phyloP scores from a whole-genome alignment of 2,888 invertebrate species.

The Bellardia pandia region DNA sequence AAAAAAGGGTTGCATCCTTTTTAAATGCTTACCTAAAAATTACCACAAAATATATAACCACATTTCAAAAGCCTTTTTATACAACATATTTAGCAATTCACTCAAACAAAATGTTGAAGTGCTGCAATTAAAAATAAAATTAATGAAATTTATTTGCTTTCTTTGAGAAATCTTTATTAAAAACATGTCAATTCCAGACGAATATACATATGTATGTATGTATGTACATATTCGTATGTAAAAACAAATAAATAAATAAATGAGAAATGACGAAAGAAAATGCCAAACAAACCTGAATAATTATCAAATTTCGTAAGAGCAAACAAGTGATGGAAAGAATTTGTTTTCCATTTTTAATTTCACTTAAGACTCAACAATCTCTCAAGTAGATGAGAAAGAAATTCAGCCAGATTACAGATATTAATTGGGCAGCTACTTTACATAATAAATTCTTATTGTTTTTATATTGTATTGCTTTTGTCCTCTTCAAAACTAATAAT shows the following conservation, averaged over 20 bases:
- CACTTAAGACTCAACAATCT: conserved; percentile 17
- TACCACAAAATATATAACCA: neutral
- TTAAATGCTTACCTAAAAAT: no score
- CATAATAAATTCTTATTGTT: conserved; percentile 12
- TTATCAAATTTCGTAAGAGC: conserved; percentile 12
- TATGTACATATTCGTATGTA: no score
- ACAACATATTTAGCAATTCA: no score
- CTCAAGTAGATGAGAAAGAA: conserved; percentile 8
- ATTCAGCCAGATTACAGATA: neutral
- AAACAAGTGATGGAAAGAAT: neutral
- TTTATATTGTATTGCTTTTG: neutral
- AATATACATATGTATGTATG: neutral
- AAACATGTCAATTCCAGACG: neutral
- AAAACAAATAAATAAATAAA: neutral
- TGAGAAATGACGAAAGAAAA: conserved; percentile 7
- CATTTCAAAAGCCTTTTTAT: neutral
- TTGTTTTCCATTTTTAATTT: conserved; percentile 31
- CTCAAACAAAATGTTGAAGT: neutral
- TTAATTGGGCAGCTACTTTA: conserved; percentile 22
- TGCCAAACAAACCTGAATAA: neutral
- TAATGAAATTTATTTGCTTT: neutral
- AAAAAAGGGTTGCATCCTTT: no score
- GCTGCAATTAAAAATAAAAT: neutral
- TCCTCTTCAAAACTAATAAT: conserved; percentile 15
- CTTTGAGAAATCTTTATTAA: neutral